Conservation (phyloP, 30 jellyfish, hydroid and myxozoan genomes). For the Pelagia noctiluca region DNA sequence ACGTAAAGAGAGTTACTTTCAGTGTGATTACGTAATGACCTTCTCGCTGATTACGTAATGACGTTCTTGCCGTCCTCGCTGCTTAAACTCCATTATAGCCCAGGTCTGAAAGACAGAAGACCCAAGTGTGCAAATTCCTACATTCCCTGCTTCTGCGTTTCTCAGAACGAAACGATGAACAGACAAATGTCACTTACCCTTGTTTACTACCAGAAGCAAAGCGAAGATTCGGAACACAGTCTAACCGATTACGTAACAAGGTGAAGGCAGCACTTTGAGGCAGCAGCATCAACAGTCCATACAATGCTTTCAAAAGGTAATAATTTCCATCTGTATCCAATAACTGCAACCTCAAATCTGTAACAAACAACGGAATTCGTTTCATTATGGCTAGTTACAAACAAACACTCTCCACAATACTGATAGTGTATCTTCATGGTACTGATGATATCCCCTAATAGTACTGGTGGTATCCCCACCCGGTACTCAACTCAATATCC, state of each 20-base stretch:
- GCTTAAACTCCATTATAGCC: no score
- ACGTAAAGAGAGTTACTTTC: no score
- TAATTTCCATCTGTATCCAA: conserved; percentile 91
- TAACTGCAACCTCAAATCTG: conserved; percentile 91
- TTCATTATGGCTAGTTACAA: no score
- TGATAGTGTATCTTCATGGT: no score
- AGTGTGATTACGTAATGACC: not conserved
- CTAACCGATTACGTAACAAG: conserved; percentile 89
- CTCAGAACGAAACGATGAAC: not conserved
- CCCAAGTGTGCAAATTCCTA: not conserved
- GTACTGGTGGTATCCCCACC: no score
- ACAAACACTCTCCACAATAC: no score
- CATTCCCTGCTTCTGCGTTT: not conserved
- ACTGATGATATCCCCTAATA: no score
- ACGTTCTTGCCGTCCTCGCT: not conserved
- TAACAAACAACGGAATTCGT: not conserved
- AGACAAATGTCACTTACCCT: conserved; percentile 17
- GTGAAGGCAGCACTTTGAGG: conserved; percentile 98
- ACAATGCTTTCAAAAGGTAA: conserved; percentile 87
- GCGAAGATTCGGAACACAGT: conserved; percentile 96
- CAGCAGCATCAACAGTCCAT: conserved; percentile 96
- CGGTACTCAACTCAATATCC: no score
- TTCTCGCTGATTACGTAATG: not conserved
- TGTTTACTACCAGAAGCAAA: conserved; percentile 48
- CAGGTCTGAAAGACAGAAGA: not conserved